phyloP scores from a whole-genome alignment of 2,113 vertebrate genomes.

The Ammodytes marinus region DNA sequence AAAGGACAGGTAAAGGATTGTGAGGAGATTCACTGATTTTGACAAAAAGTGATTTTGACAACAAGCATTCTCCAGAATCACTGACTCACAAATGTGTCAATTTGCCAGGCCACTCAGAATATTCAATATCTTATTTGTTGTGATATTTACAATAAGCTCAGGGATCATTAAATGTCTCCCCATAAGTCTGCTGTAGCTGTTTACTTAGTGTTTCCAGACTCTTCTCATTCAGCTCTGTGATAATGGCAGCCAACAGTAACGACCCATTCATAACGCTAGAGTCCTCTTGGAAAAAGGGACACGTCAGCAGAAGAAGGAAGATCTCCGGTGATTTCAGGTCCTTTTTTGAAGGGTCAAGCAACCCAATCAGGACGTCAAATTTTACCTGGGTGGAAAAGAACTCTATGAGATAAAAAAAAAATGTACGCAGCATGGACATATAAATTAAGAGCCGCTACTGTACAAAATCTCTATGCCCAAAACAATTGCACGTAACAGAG shows the following conservation, averaged over 20 bases:
- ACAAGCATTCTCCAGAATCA: too few relatives aligned
- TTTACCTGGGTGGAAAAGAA: constrained; percentile 51
- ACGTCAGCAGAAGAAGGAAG: constrained; percentile 71
- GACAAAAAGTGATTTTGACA: too few relatives aligned
- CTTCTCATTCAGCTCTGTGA: constrained; percentile 45
- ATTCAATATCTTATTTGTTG: background rate
- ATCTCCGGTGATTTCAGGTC: constrained; percentile 75
- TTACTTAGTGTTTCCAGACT: constrained; percentile 69
- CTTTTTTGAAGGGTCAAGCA: background rate
- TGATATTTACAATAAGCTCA: background rate
- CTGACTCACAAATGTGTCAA: too few relatives aligned
- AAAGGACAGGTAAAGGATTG: too few relatives aligned
- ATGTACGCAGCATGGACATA: background rate
- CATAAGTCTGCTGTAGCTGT: background rate
- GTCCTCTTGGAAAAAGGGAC: constrained; percentile 71
- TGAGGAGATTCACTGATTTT: too few relatives aligned
- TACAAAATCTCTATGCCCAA: background rate
- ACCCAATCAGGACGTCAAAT: background rate
- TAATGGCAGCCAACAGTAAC: constrained; percentile 54
- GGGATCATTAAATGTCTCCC: background rate
- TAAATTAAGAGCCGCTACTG: background rate
- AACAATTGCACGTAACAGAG: background rate
- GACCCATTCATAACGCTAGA: constrained; percentile 20
- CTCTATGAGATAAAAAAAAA: background rate
- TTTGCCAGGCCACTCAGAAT: background rate